Base-by-base conservation (phyloP, 2,888 invertebrate genomes). In the Geotrupes spiniger region DNA sequence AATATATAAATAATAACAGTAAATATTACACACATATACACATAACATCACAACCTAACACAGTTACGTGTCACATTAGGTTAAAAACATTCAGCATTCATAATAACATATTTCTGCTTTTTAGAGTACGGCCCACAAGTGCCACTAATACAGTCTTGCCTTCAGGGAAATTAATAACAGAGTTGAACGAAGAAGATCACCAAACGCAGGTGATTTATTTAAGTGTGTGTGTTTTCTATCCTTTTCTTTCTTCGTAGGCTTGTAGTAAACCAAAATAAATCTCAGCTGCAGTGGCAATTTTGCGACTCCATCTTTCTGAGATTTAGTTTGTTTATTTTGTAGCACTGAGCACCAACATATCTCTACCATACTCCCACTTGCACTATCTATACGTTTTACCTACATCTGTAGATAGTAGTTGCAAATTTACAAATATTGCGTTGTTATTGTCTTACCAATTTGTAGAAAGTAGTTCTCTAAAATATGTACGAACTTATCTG, bases 301-400 rank as follows among this genome's bases (percentile, higher is more conserved):
- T 33, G 2, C 33, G 10, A 11, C 10, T 17, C 5, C 29, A 10
- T 42, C 17, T 26, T 31, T 15, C 40, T 49, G 49, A 50, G 46
- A 43, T 49, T 52, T 52, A 40, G 45, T 49, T 49, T 29, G 43
- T 36, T 33, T 52, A 45, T 58, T 54, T 59, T 52, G 53, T 45
- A 68, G 71, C 71, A 72, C 71, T 67, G 61, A 57, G 72, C 72
- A 72, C 72, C 70, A 62, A 70, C 71, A 72, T 72, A 70, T 72
- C 63, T 72, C 72, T 71, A 71, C 70, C 43, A 43, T 47, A 47
- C 42, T 46, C 36, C 42, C 63, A 63, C 63, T 64, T 69, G 68
- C 69, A 69, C 68, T 60, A 57, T 47, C 31, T 39, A 10, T 42
- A 39, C 26, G 8, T 39, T 37, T 37, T 21, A 36, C 36, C 10